Evolutionary conservation across 2,113 vertebrate genomes (phyloP), one percentile per base, ranked within the genome.

Genomic region (Muscicapa adusta): DNA sequence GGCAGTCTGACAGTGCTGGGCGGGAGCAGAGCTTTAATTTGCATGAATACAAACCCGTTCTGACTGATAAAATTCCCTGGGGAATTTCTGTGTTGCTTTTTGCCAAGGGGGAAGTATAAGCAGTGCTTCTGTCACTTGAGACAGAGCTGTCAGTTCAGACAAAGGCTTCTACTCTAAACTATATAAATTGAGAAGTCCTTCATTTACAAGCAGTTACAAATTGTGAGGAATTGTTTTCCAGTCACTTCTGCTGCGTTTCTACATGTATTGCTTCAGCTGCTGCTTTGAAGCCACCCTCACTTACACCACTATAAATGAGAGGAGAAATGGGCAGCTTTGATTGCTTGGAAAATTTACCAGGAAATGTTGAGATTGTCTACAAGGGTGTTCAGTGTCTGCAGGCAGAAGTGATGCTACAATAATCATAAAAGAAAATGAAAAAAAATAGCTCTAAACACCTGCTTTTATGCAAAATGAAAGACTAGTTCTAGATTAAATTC

Each of bases 401-500:
- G 76, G 61, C 43, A 74, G 81, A 77, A 66, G 6, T 57, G 47
- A 76, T 54, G 20, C 42, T 87, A 33, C 36, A 74, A 47, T 45
- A 53, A 63, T 57, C 3, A 47, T 31, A 4, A 80, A 68, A 65
- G 9, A 18, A 29, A 14, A 24, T 25, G 5, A 8, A 42, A 66
- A 66, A 67, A 70, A 50, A 23, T 23, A 45, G 12, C 18, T 26
- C 34, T 57, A 45, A 73, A 93, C 28, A 3, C 11, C 31, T 86
- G 45, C 23, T 47, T 80, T 94, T 89, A 10, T 66, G 47, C 11
- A 54, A 89, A 88, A 68, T 48, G 38, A 2, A 62, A 50, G 67
- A 91, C 83, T 93, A 76, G 74, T 86, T 97, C 96, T 95, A 85
- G 91, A 31, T 8, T 65, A 42, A 88, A 71, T 58, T 91, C 18